These are phyloP conservation scores for Mycetomoellerius zeteki DNA, from an alignment of 1,140 invertebrate species.

Conservation along the genomic window DNA sequence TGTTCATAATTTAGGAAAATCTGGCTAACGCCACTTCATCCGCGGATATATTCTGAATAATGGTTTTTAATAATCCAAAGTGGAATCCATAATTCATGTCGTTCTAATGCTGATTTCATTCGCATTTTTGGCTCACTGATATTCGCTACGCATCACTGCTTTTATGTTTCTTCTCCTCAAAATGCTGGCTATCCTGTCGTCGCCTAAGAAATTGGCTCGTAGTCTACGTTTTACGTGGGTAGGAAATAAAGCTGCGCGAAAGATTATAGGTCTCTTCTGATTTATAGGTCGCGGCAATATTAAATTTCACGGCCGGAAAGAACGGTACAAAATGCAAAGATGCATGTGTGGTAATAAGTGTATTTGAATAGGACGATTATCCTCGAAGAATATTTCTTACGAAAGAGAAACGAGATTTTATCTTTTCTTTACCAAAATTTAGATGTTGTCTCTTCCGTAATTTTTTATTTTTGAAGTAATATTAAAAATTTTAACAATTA, in stretches of 20 bases:
- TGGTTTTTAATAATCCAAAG: constrained; percentile 69
- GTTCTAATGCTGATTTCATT: constrained; percentile 48
- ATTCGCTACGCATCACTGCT: constrained; percentile 48
- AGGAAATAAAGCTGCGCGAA: constrained; percentile 49
- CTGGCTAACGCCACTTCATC: constrained; percentile 33
- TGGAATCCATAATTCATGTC: constrained; percentile 60
- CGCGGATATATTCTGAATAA: constrained; percentile 65
- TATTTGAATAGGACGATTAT: not conserved
- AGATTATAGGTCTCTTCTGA: constrained; percentile 52
- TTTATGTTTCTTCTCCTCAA: constrained; percentile 47
- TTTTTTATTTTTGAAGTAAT: not conserved
- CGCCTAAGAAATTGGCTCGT: constrained; percentile 46
- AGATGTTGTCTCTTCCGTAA: not conserved
- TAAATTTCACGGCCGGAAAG: constrained; percentile 42
- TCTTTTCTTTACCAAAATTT: not conserved
- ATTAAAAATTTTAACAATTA: constrained; percentile 7
- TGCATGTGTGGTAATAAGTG: not conserved
- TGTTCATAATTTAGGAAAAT: constrained; percentile 52
- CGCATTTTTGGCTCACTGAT: constrained; percentile 54
- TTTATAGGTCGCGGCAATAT: constrained; percentile 49
- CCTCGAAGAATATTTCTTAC: not conserved
- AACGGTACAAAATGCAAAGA: constrained; percentile 19
- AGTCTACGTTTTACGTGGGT: not conserved
- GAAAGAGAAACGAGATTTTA: not conserved
- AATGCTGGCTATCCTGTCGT: not conserved